Percentiles rank a stretch among this genome's conserved stretches.
Evolutionary conservation across 2,113 vertebrate genomes (phyloP).

Genomic region (Hemiprocne comata): DNA sequence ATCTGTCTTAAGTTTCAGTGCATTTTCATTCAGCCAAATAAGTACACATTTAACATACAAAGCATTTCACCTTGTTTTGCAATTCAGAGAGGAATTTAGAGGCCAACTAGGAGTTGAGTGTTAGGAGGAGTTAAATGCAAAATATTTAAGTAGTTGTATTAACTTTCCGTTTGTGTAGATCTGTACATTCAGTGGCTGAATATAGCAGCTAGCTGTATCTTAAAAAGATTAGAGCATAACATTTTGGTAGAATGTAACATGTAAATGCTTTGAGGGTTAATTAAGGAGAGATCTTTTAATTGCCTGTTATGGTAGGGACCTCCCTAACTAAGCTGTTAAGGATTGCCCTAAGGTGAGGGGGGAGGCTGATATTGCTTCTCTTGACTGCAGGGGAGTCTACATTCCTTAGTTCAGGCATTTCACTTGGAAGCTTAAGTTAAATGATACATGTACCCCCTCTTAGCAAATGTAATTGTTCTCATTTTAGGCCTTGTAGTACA

Average conservation of each 20-base stretch:
- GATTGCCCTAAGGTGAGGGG: neutral
- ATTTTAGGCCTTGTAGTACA: slow-evolving; percentile 1
- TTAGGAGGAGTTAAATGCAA: neutral
- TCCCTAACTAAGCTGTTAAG: neutral
- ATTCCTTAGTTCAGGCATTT: slow-evolving; percentile 26
- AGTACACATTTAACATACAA: neutral
- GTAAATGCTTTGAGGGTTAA: neutral
- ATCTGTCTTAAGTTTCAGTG: neutral
- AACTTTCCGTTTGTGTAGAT: neutral
- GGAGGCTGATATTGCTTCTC: neutral
- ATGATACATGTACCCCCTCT: neutral
- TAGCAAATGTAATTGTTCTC: slow-evolving; percentile 2
- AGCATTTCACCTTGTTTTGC: neutral
- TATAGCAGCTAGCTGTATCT: neutral
- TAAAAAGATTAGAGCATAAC: neutral
- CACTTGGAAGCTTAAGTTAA: slow-evolving; percentile 4
- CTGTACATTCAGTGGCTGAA: neutral
- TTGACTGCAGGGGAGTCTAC: slow-evolving; percentile 1
- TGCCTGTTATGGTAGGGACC: neutral
- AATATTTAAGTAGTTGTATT: neutral
- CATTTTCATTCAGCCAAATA: neutral
- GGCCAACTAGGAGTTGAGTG: neutral
- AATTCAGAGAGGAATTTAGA: neutral
- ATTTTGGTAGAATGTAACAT: neutral
- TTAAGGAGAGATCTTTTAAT: neutral